phyloP scores from a whole-genome alignment of 2,113 vertebrate species.

The Turnix velox region DNA sequence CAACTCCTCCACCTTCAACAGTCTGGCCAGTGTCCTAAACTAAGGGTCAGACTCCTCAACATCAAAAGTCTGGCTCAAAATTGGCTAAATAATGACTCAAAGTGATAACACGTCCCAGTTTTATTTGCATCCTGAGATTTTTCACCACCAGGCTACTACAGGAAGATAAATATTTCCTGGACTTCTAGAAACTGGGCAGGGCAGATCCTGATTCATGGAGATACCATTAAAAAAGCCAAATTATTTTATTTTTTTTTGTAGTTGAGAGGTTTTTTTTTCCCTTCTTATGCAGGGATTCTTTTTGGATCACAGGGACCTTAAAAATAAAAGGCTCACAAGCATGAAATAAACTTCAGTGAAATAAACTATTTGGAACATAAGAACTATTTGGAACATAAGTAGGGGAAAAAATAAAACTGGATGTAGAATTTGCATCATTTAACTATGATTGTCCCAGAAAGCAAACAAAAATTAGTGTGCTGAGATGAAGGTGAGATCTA shows the following conservation, averaged over 20 bases:
- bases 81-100: background rate
- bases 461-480: no score
- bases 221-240: background rate
- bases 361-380: no score
- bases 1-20: background rate
- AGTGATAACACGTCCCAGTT: background rate
- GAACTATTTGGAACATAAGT: no score
- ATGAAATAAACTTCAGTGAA: no score
- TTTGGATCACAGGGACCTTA: background rate
- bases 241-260: background rate
- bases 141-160: background rate
- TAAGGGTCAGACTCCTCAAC: background rate
- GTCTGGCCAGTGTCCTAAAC: background rate
- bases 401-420: no score
- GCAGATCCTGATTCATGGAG: background rate
- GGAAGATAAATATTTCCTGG: background rate
- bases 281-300: background rate
- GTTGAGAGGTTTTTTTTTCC: background rate
- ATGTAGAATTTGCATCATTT: no score
- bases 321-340: background rate
- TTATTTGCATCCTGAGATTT: background rate
- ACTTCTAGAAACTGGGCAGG: background rate
- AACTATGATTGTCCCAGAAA: no score
- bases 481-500: no score
- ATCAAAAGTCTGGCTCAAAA: background rate